phyloP scores from a whole-genome alignment of 2,113 vertebrate species.

The Hyaena hyaena region DNA sequence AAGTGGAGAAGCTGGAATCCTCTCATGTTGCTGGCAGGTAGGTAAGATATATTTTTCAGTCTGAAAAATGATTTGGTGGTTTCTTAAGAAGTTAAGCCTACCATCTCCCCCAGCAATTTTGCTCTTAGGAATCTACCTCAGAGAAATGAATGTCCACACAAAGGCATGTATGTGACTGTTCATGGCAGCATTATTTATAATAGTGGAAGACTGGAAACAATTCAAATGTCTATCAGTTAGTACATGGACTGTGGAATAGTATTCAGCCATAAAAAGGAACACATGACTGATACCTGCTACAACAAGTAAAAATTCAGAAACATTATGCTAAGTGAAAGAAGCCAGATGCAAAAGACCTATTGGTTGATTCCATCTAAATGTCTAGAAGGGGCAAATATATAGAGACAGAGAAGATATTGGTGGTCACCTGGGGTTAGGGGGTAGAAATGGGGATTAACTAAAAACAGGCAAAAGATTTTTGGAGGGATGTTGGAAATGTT shows the following conservation, averaged over 20 bases:
- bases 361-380: not conserved
- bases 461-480: conserved; percentile 18
- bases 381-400: not conserved
- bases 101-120: not conserved
- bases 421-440: not conserved
- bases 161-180: not conserved
- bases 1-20: not conserved
- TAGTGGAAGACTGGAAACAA: conserved; percentile 9
- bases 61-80: conserved; percentile 44
- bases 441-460: not conserved
- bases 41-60: conserved; percentile 37
- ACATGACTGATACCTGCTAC: not conserved
- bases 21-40: not conserved
- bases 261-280: not conserved
- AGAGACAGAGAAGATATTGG: not conserved
- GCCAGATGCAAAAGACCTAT: not conserved
- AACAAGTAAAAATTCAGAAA: not conserved
- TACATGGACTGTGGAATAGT: not conserved
- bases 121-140: conserved; percentile 17
- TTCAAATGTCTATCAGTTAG: not conserved
- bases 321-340: not conserved
- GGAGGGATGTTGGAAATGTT: not conserved
- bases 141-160: not conserved
- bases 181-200: not conserved
- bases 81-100: conserved; percentile 36